Evolutionary conservation across 2,888 invertebrate genomes (phyloP).

Genomic region (Yponomeuta malinellus): DNA sequence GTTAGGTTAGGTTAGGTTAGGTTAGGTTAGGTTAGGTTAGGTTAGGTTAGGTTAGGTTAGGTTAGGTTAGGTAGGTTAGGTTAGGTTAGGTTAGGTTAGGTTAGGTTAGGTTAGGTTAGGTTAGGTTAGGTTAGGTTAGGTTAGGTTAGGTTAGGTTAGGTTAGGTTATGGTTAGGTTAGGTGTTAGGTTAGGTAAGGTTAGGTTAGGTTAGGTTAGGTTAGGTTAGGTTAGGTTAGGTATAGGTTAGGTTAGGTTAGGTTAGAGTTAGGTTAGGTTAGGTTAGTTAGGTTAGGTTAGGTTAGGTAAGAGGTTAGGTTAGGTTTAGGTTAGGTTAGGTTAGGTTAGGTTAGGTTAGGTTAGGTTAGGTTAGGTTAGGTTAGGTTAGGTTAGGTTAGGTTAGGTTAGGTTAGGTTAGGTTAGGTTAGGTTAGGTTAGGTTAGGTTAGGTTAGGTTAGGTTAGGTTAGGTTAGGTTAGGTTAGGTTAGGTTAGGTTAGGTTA

Average conservation of each 20-base stretch:
- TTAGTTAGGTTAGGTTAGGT: conserved; percentile 21
- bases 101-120: conserved; percentile 31
- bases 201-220: conserved; percentile 20
- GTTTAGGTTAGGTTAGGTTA: conserved; percentile 19
- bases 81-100: conserved; percentile 26
- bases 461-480: conserved; percentile 21
- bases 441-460: conserved; percentile 19
- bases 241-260: conserved; percentile 16
- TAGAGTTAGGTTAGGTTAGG: conserved; percentile 14
- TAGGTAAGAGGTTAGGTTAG: conserved; percentile 20
- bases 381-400: conserved; percentile 20
- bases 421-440: conserved; percentile 19
- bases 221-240: conserved; percentile 21
- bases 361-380: conserved; percentile 19
- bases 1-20: conserved; percentile 16
- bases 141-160: conserved; percentile 23
- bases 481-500: conserved; percentile 20
- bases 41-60: conserved; percentile 17
- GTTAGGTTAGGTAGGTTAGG: conserved; percentile 16
- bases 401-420: conserved; percentile 20
- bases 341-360: conserved; percentile 19
- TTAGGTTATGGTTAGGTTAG: conserved; percentile 20
- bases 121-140: conserved; percentile 28
- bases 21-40: conserved; percentile 21
- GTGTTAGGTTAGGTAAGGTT: conserved; percentile 21